Conservation (phyloP, 2,113 vertebrate genomes). For the Saimiri boliviensis region DNA sequence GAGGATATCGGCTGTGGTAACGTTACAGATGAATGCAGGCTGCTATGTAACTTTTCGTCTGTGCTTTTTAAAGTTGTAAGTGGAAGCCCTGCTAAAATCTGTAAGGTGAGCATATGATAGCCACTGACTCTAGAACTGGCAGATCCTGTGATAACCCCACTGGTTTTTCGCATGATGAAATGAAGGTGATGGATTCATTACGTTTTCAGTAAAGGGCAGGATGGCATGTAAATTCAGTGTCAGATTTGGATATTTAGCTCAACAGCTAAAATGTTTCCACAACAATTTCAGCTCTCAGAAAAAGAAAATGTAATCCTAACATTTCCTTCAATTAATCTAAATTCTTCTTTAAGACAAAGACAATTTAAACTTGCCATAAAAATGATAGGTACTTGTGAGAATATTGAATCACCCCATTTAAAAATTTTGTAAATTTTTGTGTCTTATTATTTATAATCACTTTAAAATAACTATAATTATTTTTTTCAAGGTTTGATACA, state of each 20-base stretch:
- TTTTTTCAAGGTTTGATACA: not conserved
- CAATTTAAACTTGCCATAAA: not conserved
- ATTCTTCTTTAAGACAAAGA: not conserved
- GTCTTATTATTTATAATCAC: slow-evolving; percentile 1
- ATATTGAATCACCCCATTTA: not conserved
- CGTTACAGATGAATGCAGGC: slow-evolving; percentile 16
- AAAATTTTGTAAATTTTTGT: not conserved
- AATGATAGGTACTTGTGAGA: not conserved
- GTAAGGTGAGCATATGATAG: not conserved
- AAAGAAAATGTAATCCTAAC: not conserved
- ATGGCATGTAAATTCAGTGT: not conserved
- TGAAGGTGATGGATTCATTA: slow-evolving; percentile 39
- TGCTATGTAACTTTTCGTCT: slow-evolving; percentile 24
- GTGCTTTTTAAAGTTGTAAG: slow-evolving; percentile 37
- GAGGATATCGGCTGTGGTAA: slow-evolving; percentile 52
- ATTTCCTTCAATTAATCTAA: slow-evolving; percentile 14
- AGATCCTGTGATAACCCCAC: slow-evolving; percentile 25
- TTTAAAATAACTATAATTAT: slow-evolving; percentile 13
- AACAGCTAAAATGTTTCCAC: not conserved
- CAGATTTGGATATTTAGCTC: not conserved
- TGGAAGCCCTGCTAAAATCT: not conserved
- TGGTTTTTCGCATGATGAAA: slow-evolving; percentile 46
- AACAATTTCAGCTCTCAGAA: not conserved
- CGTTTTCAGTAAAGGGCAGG: not conserved
- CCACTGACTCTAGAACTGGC: not conserved